Percentiles rank a stretch among this genome's conserved stretches.
Conservation (phyloP, 2,888 invertebrate species). For the Drosophila leonis region DNA sequence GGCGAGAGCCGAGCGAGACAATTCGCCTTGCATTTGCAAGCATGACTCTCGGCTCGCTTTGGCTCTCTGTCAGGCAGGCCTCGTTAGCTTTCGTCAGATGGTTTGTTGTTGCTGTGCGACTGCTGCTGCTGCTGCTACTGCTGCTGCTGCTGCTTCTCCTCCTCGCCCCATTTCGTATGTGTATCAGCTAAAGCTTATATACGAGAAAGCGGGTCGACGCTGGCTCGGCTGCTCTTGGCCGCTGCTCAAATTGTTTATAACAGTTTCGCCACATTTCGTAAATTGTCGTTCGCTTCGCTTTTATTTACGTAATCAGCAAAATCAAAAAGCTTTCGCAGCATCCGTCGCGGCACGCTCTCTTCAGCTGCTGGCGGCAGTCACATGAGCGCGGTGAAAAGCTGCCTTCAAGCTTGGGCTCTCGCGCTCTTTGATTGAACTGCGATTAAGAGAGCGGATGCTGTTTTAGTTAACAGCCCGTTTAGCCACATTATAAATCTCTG, state of each 20-base stretch:
- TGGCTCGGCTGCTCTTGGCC: slow-evolving; percentile 31
- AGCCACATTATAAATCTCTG: slow-evolving; percentile 52
- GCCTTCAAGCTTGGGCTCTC: slow-evolving; percentile 11
- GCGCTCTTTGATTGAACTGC: slow-evolving; percentile 39
- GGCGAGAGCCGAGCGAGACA: slow-evolving; percentile 13
- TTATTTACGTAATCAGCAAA: slow-evolving; percentile 80
- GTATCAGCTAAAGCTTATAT: slow-evolving; percentile 44
- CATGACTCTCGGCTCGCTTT: background rate
- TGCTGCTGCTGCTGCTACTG: slow-evolving; percentile 26
- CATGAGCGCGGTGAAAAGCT: slow-evolving; percentile 68
- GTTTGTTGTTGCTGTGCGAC: slow-evolving; percentile 34
- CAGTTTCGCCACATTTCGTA: slow-evolving; percentile 66
- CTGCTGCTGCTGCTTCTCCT: slow-evolving; percentile 29
- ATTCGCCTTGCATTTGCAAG: slow-evolving; percentile 17
- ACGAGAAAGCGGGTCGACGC: slow-evolving; percentile 40
- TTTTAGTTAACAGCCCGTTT: slow-evolving; percentile 61
- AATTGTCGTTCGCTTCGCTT: slow-evolving; percentile 70
- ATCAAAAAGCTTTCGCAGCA: slow-evolving; percentile 73
- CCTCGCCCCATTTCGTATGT: slow-evolving; percentile 63
- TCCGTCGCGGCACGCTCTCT: slow-evolving; percentile 43
- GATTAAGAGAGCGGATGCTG: slow-evolving; percentile 45
- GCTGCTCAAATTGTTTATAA: slow-evolving; percentile 69
- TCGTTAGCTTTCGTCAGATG: slow-evolving; percentile 54
- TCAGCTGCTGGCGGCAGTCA: slow-evolving; percentile 36
- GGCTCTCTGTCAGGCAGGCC: slow-evolving; percentile 55